Conservation (phyloP, 2,888 invertebrate genomes). For the Cyclophora albipunctata region DNA sequence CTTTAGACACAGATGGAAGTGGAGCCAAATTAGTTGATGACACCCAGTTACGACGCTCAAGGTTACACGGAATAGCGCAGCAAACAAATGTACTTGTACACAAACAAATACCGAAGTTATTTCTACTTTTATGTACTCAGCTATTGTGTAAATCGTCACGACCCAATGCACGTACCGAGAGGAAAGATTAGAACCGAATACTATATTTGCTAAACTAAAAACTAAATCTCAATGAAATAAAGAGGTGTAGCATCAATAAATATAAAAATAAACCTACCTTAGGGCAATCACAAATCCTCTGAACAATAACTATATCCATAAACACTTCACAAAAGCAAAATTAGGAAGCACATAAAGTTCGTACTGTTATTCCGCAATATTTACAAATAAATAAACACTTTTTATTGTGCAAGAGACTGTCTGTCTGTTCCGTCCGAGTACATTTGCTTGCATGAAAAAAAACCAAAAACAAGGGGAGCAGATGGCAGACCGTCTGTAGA, state of each 20-base stretch:
- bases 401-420: constrained; percentile 44
- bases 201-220: constrained; percentile 3
- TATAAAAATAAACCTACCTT: constrained; percentile 40
- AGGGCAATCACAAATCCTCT: constrained; percentile 26
- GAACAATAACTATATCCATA: constrained; percentile 34
- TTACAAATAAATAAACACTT: constrained; percentile 64
- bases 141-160: constrained; percentile 7
- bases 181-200: constrained; percentile 21
- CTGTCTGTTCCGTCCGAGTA: constrained; percentile 7
- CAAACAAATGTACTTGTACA: constrained; percentile 20
- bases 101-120: constrained; percentile 1
- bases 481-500: no score
- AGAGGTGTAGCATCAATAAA: constrained; percentile 21
- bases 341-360: constrained; percentile 27
- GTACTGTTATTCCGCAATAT: constrained; percentile 51
- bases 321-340: constrained; percentile 41
- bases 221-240: not conserved
- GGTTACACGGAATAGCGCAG: constrained; percentile 43
- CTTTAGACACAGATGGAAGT: constrained; percentile 25
- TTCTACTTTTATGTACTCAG: no score
- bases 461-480: no score
- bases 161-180: constrained; percentile 13
- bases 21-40: constrained; percentile 45
- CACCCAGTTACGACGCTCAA: constrained; percentile 39
- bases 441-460: not conserved